Percentiles rank a stretch among this genome's conserved stretches.
These are phyloP conservation scores for Drosophila pullipes DNA, from an alignment of 2,888 invertebrate species.

Conservation along the genomic window DNA sequence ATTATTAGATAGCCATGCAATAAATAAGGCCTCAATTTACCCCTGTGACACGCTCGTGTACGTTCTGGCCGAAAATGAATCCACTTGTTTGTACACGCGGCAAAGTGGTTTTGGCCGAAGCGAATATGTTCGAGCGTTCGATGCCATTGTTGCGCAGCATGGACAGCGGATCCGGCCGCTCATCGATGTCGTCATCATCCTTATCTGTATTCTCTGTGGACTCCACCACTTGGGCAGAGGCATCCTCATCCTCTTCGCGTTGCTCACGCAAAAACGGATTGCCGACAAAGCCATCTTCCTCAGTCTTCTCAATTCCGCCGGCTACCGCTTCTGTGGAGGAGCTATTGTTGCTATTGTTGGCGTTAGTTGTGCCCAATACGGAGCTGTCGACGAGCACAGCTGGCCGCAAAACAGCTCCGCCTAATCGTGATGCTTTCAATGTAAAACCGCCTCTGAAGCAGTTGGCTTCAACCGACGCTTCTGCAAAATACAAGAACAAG, in stretches of 20 bases:
- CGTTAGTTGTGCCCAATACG: slow-evolving; percentile 65
- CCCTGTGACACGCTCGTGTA: slow-evolving; percentile 92
- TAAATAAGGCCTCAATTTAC: slow-evolving; percentile 82
- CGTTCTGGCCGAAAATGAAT: slow-evolving; percentile 96
- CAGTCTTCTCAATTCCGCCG: slow-evolving; percentile 53
- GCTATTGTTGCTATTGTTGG: slow-evolving; percentile 43
- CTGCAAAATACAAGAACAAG: slow-evolving; percentile 66
- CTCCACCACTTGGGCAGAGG: slow-evolving; percentile 54
- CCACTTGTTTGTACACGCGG: slow-evolving; percentile 86
- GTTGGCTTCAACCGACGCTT: slow-evolving; percentile 84
- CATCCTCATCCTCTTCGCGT: slow-evolving; percentile 69
- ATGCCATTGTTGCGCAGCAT: slow-evolving; percentile 84
- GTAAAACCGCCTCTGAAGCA: slow-evolving; percentile 80
- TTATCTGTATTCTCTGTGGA: slow-evolving; percentile 68
- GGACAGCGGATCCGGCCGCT: slow-evolving; percentile 83
- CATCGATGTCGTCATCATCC: slow-evolving; percentile 76
- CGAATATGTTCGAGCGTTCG: slow-evolving; percentile 83
- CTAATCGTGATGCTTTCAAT: slow-evolving; percentile 81
- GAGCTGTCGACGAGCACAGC: slow-evolving; percentile 82
- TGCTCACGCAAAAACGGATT: slow-evolving; percentile 84
- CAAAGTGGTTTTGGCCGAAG: slow-evolving; percentile 82
- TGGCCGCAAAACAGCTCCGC: slow-evolving; percentile 83
- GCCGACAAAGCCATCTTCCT: slow-evolving; percentile 61
- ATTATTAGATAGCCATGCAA: neutral
- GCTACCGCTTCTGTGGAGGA: slow-evolving; percentile 43